Evolutionary conservation across 2,888 invertebrate genomes (phyloP), one percentile per base, ranked within the genome.

Genomic region (Machimus rusticus): DNA sequence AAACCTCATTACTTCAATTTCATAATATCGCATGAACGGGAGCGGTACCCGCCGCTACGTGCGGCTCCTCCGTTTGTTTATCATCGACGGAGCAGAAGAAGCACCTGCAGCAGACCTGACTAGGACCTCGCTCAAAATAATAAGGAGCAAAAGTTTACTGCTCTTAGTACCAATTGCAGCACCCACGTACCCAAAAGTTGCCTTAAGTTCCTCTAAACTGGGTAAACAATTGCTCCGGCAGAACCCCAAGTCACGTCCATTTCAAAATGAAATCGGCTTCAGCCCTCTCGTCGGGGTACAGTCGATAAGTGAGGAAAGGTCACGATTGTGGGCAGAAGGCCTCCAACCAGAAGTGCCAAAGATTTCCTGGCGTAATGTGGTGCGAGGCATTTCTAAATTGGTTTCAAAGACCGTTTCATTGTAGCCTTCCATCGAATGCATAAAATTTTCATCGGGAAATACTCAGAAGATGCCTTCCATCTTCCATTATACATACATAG

Each of bases 231-330:
- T 81, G 88, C 87, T 88, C 85, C 87, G 79, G 77, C 57, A 81
- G 77, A 87, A 87, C 79, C 88, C 39, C 88, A 88, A 88, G 88
- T 88, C 88, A 88, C 88, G 88, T 88, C 88, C 88, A 88, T 88
- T 85, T 78, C 39, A 87, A 57, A 88, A 87, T 86, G 86, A 86
- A 86, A 86, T 79, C 84, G 74, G 87, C 78, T 88, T 88, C 74
- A 81, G 86, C 87, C 12, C 31, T 19, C 19, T 74, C 34, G 31
- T 66, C 12, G 9, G 28, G 28, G 46, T 23, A 28, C 23, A 66
- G 23, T 77, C 77, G 23, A 66, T 66, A 66, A 66, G 28, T 19
- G 66, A 23, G 66, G 66, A 66, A 66, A 66, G 66, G 66, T 66
- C 66, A 66, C 66, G 66, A 66, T 28, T 66, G 66, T 66, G 66